These are phyloP conservation scores for Pseudococcus jackbeardsleyi DNA, from an alignment of 2,888 invertebrate species.

Conservation along the genomic window DNA sequence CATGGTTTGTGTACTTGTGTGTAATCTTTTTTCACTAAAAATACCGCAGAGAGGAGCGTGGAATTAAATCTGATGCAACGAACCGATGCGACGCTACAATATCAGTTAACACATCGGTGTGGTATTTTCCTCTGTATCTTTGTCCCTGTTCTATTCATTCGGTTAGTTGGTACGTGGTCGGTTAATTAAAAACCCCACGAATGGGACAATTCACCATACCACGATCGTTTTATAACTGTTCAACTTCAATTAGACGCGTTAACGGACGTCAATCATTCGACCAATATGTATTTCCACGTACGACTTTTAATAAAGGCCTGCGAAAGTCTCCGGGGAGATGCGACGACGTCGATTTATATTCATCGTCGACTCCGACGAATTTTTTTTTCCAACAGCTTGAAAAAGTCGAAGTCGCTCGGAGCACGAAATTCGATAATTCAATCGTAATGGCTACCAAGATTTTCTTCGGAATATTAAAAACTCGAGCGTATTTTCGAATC, in stretches of 20 bases:
- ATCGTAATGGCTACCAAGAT: background rate
- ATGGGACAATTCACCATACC: background rate
- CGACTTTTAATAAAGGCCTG: no score
- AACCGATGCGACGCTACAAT: background rate
- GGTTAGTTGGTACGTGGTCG: no score
- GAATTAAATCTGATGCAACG: constrained; percentile 33
- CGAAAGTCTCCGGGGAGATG: background rate
- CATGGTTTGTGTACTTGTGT: no score
- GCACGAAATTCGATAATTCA: background rate
- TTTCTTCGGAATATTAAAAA: constrained; percentile 16
- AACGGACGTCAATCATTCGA: background rate
- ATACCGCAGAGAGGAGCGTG: background rate
- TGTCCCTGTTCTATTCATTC: no score
- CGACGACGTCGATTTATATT: background rate
- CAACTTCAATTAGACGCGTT: background rate
- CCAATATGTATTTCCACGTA: background rate
- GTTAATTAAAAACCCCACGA: no score
- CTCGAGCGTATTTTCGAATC: background rate
- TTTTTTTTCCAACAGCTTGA: no score
- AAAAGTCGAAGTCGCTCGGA: background rate
- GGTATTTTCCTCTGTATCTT: background rate
- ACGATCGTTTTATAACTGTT: background rate
- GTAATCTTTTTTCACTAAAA: background rate
- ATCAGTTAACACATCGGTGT: background rate
- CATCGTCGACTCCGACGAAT: no score